phyloP scores from a whole-genome alignment of 2,888 invertebrate species.

The Sipunculus nudus region DNA sequence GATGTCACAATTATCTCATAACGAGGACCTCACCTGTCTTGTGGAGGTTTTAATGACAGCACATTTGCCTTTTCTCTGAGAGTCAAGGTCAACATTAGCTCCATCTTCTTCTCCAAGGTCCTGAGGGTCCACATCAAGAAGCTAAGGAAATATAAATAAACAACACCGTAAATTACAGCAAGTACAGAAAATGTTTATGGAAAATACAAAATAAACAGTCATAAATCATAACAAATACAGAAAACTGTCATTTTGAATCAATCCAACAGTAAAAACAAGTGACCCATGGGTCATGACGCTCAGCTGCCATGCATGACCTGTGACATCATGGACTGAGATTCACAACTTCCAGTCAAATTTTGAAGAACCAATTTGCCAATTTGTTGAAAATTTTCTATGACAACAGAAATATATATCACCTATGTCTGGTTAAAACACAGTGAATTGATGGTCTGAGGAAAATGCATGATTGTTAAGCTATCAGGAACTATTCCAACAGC shows the following conservation, averaged over 20 bases:
- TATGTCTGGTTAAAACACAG: too few relatives aligned
- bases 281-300: too few relatives aligned
- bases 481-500: too few relatives aligned
- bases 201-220: not conserved
- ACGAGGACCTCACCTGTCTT: constrained; percentile 73
- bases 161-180: not conserved
- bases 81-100: constrained; percentile 97
- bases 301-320: too few relatives aligned
- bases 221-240: not conserved
- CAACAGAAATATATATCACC: too few relatives aligned
- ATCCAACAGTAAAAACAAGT: not conserved
- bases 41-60: constrained; percentile 99
- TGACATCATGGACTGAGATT: too few relatives aligned
- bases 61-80: constrained; percentile 98
- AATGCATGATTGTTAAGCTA: too few relatives aligned
- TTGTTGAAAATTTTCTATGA: too few relatives aligned
- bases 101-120: constrained; percentile 94
- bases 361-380: too few relatives aligned
- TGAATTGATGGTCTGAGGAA: too few relatives aligned
- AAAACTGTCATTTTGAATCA: not conserved
- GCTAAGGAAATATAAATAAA: constrained; percentile 60
- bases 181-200: not conserved
- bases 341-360: too few relatives aligned
- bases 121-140: constrained; percentile 96
- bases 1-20: too few relatives aligned